Evolutionary conservation across 2,113 vertebrate genomes (phyloP), one percentile per base, ranked within the genome.

Genomic region (Cavia aperea): DNA sequence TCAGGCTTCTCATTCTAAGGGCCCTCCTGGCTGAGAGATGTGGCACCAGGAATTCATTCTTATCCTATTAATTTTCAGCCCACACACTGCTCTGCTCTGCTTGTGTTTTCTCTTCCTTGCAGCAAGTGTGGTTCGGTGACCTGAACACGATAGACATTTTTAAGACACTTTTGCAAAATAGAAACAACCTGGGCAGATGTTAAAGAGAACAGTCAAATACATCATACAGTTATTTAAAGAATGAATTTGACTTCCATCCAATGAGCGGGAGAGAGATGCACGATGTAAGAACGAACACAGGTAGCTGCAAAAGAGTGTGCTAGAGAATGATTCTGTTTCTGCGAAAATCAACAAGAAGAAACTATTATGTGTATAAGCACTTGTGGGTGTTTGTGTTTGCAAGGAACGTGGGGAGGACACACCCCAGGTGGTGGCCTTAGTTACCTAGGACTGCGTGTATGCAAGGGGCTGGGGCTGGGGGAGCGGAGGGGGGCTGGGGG

Each of bases 271-370:
- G 54, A 72, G 73, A 58, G 2, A 11, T 0, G 2, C 10, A 0
- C 79, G 92, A 88, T 39, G 9, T 79, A 46, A 91, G 77, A 51
- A 86, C 81, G 93, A 77, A 65, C 14, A 72, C 63, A 88, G 49
- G 33, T 56, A 23, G 23, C 13, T 75, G 66, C 82, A 81, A 63
- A 39, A 54, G 68, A 68, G 66, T 0, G 49, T 83, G 92, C 77
- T 62, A 56, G 72, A 66, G 13, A 73, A 72, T 9, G 83, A 73
- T 29, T 90, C 60, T 39, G 26, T 65, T 81, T 92, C 54, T 51
- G 68, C 65, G 58, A 62, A 89, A 93, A 60, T 43, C 72, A 86
- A 88, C 1, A 72, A 72, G 31, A 84, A 81, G 81, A n/a, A n/a
- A 68, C 82, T 68, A 3, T 16, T 23, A 31, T 21, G 13, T n/a